Base-by-base conservation (phyloP, 2,888 invertebrate genomes). In the Theodoxus fluviatilis region DNA sequence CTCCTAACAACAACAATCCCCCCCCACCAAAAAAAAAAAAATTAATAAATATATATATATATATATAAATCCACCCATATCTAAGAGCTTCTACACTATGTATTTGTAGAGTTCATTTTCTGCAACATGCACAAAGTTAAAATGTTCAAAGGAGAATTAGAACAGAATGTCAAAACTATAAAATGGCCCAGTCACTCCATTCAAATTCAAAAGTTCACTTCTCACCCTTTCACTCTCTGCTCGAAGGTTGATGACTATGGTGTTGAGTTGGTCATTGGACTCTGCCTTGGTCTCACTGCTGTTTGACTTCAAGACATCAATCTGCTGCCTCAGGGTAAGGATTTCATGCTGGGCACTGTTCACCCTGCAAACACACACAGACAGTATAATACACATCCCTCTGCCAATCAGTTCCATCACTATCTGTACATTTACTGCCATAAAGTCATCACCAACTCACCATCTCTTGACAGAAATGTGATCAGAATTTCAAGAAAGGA, bases 171-270 rank as follows among this genome's bases (percentile, higher is more conserved):
- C 43, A 43, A 18, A 43, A 12, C 43, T 12, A 43, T 12, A 43
- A 12, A 43, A 12, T 18, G 9, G 9, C 43, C 18, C 9, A 12
- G 9, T 43, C 18, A 43, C 43, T 43, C 43, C 18, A 18, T 43
- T 43, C 43, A 9, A 12, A 18, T 43, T 43, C 43, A 43, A 12
- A 67, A 22, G 4, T 38, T 25, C 66, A 0, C 28, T n/a, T 9
- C 73, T 73, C 63, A 84, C 84, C 80, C 83, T 81, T 22, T 84
- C 84, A 75, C 82, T 79, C 52, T 83, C 84, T 6, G 79, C 70
- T 40, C 81, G 77, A n/a, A 85, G 73, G 35, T 73, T 75, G 64
- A 77, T 73, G 31, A 85, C 77, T 73, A 84, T 79, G 31, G 71
- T 73, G 71, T 76, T 80, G 47, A 83, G 78, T 67, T 81, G 78